phyloP scores from a whole-genome alignment of 1,140 invertebrate species.

The Frieseomelitta varia region DNA sequence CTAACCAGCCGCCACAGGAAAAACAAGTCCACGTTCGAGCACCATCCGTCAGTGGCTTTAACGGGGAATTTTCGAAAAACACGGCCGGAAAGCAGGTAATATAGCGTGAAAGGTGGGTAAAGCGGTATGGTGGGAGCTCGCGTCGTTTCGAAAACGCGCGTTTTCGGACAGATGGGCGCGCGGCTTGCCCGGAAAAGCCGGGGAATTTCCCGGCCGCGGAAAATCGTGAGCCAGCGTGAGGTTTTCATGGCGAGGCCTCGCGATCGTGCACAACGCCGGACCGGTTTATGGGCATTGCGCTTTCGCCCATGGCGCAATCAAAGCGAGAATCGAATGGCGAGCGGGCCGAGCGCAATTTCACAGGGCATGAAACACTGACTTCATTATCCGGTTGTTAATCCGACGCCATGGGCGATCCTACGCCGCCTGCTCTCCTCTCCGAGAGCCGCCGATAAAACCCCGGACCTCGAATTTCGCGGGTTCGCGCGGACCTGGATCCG shows the following conservation, averaged over 20 bases:
- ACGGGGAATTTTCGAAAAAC: constrained; percentile 60
- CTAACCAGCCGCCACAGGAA: constrained; percentile 21
- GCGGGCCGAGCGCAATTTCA: constrained; percentile 80
- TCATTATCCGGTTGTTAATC: constrained; percentile 82
- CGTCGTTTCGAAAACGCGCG: constrained; percentile 35
- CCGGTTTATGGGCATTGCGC: constrained; percentile 77
- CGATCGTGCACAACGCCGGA: constrained; percentile 59
- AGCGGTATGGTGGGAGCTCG: constrained; percentile 38
- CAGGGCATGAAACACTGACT: constrained; percentile 82
- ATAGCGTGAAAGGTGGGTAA: constrained; percentile 57
- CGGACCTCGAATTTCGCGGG: constrained; percentile 40
- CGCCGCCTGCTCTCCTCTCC: neutral
- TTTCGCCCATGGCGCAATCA: constrained; percentile 76
- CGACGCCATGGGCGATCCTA: constrained; percentile 51
- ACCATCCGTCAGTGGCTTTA: constrained; percentile 33
- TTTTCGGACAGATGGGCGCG: constrained; percentile 1
- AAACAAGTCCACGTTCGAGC: neutral
- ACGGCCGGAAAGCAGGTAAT: constrained; percentile 48
- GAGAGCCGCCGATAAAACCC: constrained; percentile 30
- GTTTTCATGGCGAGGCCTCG: constrained; percentile 37
- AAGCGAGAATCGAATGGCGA: constrained; percentile 80
- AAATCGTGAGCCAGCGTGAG: constrained; percentile 22
- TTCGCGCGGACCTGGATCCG: neutral
- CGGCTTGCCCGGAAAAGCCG: constrained; percentile 64
- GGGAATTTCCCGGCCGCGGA: constrained; percentile 64